phyloP scores from a whole-genome alignment of 2,888 invertebrate genomes.

The Glomeris marginata region DNA sequence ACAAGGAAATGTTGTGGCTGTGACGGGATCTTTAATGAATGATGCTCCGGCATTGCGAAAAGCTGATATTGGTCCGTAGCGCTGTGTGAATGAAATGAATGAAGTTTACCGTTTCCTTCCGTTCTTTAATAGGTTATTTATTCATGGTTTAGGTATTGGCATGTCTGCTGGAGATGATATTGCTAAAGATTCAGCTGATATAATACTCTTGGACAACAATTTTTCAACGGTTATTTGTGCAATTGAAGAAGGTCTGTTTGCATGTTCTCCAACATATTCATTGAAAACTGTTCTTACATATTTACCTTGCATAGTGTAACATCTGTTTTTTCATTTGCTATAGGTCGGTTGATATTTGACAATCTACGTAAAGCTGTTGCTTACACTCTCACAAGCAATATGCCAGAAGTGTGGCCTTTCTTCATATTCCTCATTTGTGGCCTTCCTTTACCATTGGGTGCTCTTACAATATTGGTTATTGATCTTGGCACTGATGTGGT shows the following conservation, averaged over 20 bases:
- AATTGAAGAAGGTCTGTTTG: conserved; percentile 17
- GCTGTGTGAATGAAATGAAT: background rate
- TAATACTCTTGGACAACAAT: conserved; percentile 17
- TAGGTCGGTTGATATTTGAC: conserved; percentile 36
- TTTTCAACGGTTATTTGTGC: conserved; percentile 18
- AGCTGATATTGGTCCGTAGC: conserved; percentile 32
- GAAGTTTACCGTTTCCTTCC: too few relatives aligned
- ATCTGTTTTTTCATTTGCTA: background rate
- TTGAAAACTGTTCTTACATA: background rate
- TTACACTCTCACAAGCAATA: conserved; percentile 36
- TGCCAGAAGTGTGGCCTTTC: conserved; percentile 37
- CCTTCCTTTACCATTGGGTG: conserved; percentile 35
- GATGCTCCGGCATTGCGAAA: conserved; percentile 40
- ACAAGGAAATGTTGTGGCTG: conserved; percentile 38
- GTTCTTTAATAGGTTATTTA: conserved; percentile 1
- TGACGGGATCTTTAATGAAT: conserved; percentile 40
- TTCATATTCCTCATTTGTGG: conserved; percentile 32
- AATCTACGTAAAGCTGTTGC: conserved; percentile 38
- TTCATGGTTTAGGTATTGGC: conserved; percentile 16
- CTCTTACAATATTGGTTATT: conserved; percentile 36
- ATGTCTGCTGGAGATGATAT: conserved; percentile 11
- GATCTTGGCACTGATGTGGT: conserved; percentile 38
- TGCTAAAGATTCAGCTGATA: conserved; percentile 16
- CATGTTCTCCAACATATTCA: background rate
- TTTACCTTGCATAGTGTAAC: background rate